Evolutionary conservation across 53 echinoderm and acorn worm species (phyloP).

Genomic region (Glandiceps talaboti): DNA sequence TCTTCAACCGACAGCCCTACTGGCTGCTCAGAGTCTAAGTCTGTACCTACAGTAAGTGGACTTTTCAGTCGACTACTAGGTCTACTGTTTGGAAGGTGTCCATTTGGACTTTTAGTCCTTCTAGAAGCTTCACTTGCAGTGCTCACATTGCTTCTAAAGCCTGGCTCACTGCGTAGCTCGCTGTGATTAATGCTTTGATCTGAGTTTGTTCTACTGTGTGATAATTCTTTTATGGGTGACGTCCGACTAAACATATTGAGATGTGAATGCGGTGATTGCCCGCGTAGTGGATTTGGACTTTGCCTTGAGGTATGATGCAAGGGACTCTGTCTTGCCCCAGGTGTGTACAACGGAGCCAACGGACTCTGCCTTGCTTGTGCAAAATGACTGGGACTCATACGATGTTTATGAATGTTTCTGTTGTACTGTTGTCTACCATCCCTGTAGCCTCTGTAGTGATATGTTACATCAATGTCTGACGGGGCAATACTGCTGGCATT

Average conservation of each 20-base stretch:
- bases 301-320: slow-evolving; percentile 48
- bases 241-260: background rate
- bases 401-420: slow-evolving; percentile 35
- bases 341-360: no score
- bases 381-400: slow-evolving; percentile 67
- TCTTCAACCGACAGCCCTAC: slow-evolving; percentile 84
- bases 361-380: slow-evolving; percentile 27
- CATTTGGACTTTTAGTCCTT: slow-evolving; percentile 40
- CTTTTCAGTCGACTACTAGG: background rate
- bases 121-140: slow-evolving; percentile 45
- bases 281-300: slow-evolving; percentile 31
- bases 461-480: slow-evolving; percentile 87
- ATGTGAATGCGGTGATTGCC: slow-evolving; percentile 27
- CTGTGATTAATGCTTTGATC: slow-evolving; percentile 60
- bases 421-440: slow-evolving; percentile 50
- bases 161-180: slow-evolving; percentile 63
- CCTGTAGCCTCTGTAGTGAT: slow-evolving; percentile 86
- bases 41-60: background rate
- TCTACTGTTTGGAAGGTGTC: background rate
- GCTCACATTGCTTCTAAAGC: slow-evolving; percentile 63
- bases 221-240: slow-evolving; percentile 7
- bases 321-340: slow-evolving; percentile 45
- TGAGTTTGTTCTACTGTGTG: slow-evolving; percentile 23
- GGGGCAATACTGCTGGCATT: slow-evolving; percentile 96
- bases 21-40: background rate